Percentiles rank a stretch among this genome's conserved stretches.
Evolutionary conservation across 1,140 invertebrate genomes (phyloP).

Genomic region (Camponotus floridanus): DNA sequence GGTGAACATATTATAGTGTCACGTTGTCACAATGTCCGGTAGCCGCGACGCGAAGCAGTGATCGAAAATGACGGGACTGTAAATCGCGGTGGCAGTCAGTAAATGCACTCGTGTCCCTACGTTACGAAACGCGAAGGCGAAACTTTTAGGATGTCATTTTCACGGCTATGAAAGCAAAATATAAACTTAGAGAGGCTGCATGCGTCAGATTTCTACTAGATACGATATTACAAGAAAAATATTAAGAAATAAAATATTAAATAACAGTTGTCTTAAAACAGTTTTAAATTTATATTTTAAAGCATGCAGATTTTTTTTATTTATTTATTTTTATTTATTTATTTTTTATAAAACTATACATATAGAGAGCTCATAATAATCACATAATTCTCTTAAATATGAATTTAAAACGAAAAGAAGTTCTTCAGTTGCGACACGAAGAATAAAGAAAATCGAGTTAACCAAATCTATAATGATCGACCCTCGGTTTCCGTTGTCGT

Average conservation of each 20-base stretch:
- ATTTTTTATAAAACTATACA: neutral
- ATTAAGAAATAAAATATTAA: neutral
- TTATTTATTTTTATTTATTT: too few species aligned
- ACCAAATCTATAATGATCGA: neutral
- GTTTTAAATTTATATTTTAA: neutral
- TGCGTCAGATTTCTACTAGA: neutral
- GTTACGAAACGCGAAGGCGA: conserved; percentile 9
- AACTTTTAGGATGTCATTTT: conserved; percentile 27
- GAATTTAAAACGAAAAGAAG: neutral
- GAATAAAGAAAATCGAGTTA: neutral
- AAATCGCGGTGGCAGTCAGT: conserved; percentile 30
- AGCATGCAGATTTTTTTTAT: too few species aligned
- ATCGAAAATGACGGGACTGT: conserved; percentile 37
- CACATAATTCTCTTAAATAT: neutral
- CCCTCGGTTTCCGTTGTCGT: neutral
- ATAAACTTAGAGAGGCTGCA: neutral
- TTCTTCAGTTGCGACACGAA: neutral
- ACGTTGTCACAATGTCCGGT: conserved; percentile 55
- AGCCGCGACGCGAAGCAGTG: neutral
- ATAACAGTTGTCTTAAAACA: neutral
- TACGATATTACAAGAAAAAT: neutral
- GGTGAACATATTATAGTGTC: conserved; percentile 37
- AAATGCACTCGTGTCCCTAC: neutral
- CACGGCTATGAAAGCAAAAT: conserved; percentile 1
- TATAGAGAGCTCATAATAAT: neutral